phyloP scores from a whole-genome alignment of 2,888 invertebrate genomes.

The Eupithecia vulgata region DNA sequence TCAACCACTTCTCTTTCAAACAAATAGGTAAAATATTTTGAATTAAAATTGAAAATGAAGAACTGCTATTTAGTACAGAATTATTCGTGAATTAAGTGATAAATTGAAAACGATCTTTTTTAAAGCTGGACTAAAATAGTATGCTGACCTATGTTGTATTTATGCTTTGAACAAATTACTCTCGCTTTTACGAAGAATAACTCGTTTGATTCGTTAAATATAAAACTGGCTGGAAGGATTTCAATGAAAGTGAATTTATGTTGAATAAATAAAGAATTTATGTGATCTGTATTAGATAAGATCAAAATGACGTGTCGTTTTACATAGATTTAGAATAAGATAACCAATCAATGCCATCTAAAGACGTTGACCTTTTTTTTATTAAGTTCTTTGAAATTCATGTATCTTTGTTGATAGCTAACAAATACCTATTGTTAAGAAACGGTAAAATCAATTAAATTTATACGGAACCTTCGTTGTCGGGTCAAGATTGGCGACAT shows the following conservation, averaged over 20 bases:
- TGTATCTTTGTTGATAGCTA: background rate
- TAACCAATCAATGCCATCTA: slow-evolving; percentile 2
- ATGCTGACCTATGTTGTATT: background rate
- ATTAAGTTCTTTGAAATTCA: slow-evolving; percentile 4
- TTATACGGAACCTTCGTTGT: background rate
- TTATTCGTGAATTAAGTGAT: background rate
- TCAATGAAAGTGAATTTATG: slow-evolving; percentile 2
- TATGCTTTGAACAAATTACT: background rate
- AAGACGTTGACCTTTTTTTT: slow-evolving; percentile 15
- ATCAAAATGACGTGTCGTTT: background rate
- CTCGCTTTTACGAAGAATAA: slow-evolving; percentile 2
- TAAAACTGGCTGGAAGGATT: background rate
- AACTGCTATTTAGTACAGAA: background rate
- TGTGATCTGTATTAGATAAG: background rate
- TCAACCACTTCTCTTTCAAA: background rate
- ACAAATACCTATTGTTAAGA: background rate
- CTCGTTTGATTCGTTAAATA: background rate
- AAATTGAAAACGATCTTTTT: background rate
- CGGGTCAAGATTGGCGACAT: background rate
- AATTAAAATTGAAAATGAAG: background rate
- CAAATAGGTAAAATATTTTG: background rate
- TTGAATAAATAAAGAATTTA: background rate
- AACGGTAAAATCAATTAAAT: background rate
- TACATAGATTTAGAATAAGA: background rate
- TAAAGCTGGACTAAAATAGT: background rate